phyloP scores from a whole-genome alignment of 1,140 invertebrate genomes.

The Solen grandis region DNA sequence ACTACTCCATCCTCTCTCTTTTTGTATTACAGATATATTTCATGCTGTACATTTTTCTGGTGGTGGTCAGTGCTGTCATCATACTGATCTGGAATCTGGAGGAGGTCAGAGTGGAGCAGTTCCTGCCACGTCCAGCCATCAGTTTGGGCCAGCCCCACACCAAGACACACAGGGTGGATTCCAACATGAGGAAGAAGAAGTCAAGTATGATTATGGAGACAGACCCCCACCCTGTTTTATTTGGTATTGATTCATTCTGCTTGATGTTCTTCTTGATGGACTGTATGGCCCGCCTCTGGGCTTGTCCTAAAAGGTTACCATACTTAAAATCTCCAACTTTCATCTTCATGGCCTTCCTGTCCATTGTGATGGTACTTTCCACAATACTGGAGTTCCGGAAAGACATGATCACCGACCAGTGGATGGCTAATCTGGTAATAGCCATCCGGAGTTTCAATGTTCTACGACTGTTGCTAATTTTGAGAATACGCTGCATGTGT shows the following conservation, averaged over 20 bases:
- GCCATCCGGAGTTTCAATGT: slow-evolving; percentile 7
- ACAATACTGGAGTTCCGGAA: slow-evolving; percentile 18
- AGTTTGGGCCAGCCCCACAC: too few relatives aligned
- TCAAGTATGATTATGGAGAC: not conserved
- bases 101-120: not conserved
- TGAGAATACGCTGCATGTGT: slow-evolving; percentile 11
- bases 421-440: slow-evolving; percentile 23
- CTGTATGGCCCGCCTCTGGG: slow-evolving; percentile 73
- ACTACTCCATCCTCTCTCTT: too few relatives aligned
- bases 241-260: slow-evolving; percentile 69
- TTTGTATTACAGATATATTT: slow-evolving; percentile 29
- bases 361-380: slow-evolving; percentile 9
- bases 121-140: too few relatives aligned
- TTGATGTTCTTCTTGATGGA: slow-evolving; percentile 80
- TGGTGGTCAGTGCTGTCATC: slow-evolving; percentile 11
- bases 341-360: slow-evolving; percentile 79
- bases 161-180: not conserved
- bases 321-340: slow-evolving; percentile 79
- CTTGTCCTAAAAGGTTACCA: slow-evolving; percentile 75
- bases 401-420: slow-evolving; percentile 76
- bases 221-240: slow-evolving; percentile 57
- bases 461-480: slow-evolving; percentile 15
- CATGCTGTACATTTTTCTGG: slow-evolving; percentile 32
- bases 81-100: slow-evolving; percentile 15
- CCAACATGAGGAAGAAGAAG: not conserved